phyloP scores from a whole-genome alignment of 2,113 vertebrate genomes.

The Petromus typicus region DNA sequence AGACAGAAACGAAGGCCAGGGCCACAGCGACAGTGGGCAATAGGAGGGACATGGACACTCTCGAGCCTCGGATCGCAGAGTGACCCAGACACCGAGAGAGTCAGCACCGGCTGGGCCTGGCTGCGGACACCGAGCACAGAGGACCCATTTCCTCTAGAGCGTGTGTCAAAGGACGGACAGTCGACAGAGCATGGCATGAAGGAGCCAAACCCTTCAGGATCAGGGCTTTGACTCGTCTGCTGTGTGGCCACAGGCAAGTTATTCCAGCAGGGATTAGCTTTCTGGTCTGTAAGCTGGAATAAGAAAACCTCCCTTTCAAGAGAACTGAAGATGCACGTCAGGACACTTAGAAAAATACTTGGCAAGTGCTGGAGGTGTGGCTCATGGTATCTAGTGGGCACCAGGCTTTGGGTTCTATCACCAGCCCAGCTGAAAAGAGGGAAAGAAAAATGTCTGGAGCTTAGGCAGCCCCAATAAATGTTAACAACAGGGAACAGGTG shows the following conservation, averaged over 20 bases:
- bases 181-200: neutral
- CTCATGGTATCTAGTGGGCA: neutral
- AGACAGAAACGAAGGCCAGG: neutral
- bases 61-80: neutral
- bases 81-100: neutral
- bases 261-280: neutral
- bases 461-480: neutral
- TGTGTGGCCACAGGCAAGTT: neutral
- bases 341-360: conserved; percentile 23
- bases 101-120: neutral
- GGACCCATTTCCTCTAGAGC: neutral
- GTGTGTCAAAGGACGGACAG: neutral
- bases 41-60: neutral
- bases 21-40: neutral
- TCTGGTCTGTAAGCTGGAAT: neutral
- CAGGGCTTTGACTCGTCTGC: neutral
- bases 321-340: neutral
- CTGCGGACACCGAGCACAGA: neutral
- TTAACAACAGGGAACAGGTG: neutral
- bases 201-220: neutral
- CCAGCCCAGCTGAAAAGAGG: neutral
- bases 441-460: neutral
- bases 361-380: neutral
- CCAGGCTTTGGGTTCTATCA: neutral
- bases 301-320: neutral